Conservation (phyloP, 1,140 invertebrate genomes). For the Zophobas atratus region DNA sequence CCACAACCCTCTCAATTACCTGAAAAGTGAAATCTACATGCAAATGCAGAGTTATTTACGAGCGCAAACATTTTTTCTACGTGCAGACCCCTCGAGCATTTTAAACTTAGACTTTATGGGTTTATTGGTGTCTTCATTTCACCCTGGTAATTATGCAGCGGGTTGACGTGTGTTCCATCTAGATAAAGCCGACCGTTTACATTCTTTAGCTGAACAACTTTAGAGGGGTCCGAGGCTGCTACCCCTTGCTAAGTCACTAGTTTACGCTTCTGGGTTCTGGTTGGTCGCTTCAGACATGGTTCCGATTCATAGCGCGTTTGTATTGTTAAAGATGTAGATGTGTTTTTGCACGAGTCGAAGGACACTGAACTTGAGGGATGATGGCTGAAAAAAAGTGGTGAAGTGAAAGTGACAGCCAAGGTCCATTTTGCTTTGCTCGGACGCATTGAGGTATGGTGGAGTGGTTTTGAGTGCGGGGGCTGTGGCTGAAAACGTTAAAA, state of each 20-base stretch:
- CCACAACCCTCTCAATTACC: slow-evolving; percentile 59
- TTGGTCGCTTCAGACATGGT: slow-evolving; percentile 60
- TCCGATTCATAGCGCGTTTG: slow-evolving; percentile 53
- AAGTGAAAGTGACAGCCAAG: slow-evolving; percentile 51
- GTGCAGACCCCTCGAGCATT: slow-evolving; percentile 1
- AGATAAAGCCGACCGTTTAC: slow-evolving; percentile 41
- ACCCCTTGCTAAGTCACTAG: slow-evolving; percentile 55
- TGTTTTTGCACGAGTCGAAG: slow-evolving; percentile 54
- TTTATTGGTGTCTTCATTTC: slow-evolving; percentile 62
- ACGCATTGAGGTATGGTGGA: slow-evolving; percentile 18
- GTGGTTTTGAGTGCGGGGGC: no score
- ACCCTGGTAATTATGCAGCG: slow-evolving; percentile 52
- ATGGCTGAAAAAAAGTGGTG: slow-evolving; percentile 1
- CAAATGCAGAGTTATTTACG: slow-evolving; percentile 56
- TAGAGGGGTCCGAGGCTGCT: slow-evolving; percentile 53
- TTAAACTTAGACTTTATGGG: slow-evolving; percentile 60
- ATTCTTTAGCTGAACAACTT: slow-evolving; percentile 48
- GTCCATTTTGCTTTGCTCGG: background rate
- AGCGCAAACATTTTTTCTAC: slow-evolving; percentile 53
- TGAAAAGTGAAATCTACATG: slow-evolving; percentile 63
- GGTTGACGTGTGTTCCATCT: slow-evolving; percentile 29
- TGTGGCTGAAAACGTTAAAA: no score
- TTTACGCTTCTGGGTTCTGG: slow-evolving; percentile 59
- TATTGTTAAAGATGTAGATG: slow-evolving; percentile 52
- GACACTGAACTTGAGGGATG: slow-evolving; percentile 58